Percentiles rank a stretch among this genome's conserved stretches.
Conservation (phyloP, 2,113 vertebrate species). For the Turnix velox region DNA sequence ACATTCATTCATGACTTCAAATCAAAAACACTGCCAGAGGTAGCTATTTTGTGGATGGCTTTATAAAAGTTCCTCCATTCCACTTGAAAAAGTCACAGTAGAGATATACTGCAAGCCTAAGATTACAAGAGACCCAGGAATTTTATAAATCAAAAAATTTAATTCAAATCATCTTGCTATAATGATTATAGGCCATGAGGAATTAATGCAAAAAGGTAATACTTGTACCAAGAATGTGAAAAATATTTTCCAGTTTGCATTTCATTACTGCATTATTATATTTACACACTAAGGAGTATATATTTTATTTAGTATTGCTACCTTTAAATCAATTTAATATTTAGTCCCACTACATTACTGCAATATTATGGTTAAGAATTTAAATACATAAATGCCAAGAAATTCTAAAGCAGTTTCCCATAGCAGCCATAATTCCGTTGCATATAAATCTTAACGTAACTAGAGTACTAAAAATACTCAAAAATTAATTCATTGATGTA, state of each 20-base stretch:
- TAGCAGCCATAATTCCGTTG: not conserved
- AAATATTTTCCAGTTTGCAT: constrained; percentile 11
- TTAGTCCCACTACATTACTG: not conserved
- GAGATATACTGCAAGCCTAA: not conserved
- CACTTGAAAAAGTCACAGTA: not conserved
- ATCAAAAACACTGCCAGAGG: not conserved
- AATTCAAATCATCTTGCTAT: not conserved
- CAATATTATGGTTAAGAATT: not conserved
- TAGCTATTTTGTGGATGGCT: not conserved
- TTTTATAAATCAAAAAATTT: not conserved
- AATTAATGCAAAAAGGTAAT: constrained; percentile 5
- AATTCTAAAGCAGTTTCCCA: constrained; percentile 1
- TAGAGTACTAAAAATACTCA: not conserved
- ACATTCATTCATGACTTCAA: not conserved
- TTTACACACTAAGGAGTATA: not conserved
- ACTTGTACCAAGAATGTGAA: not conserved
- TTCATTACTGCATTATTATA: not conserved
- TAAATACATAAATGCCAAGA: not conserved
- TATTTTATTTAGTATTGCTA: not conserved
- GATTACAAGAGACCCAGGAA: not conserved
- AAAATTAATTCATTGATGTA: constrained; percentile 6
- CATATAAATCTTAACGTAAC: not conserved
- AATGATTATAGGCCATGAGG: not conserved
- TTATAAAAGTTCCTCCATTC: not conserved
- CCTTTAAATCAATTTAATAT: constrained; percentile 38